These are phyloP conservation scores for Archocentrus centrarchus DNA, from an alignment of 2,113 vertebrate genomes.

Conservation along the genomic window DNA sequence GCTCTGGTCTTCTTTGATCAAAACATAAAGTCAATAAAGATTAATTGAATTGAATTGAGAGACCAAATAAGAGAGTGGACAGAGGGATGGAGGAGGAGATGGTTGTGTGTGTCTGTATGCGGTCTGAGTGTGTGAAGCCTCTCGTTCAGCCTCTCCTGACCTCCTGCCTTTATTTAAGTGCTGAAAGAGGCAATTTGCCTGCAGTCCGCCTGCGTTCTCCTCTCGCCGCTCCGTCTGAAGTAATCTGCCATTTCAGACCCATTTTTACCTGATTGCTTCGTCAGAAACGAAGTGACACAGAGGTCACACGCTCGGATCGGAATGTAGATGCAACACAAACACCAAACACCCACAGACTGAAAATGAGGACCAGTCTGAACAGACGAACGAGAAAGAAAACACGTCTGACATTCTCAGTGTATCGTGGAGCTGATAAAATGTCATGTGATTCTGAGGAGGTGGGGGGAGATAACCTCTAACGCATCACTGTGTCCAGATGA, in stretches of 20 bases:
- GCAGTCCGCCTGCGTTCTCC: slow-evolving; percentile 36
- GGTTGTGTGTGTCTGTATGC: slow-evolving; percentile 9
- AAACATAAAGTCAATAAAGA: slow-evolving; percentile 50
- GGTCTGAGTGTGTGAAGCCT: slow-evolving; percentile 37
- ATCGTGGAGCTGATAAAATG: slow-evolving; percentile 18
- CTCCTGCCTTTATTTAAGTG: slow-evolving; percentile 70
- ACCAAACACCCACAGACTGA: slow-evolving; percentile 38
- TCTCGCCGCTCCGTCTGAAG: slow-evolving; percentile 46
- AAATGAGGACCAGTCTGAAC: slow-evolving; percentile 39
- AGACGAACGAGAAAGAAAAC: slow-evolving; percentile 17
- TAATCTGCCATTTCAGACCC: slow-evolving; percentile 74
- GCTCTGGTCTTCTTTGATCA: slow-evolving; percentile 21
- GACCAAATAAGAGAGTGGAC: slow-evolving; percentile 12
- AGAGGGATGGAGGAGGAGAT: background rate
- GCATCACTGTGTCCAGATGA: background rate
- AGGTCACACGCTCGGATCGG: slow-evolving; percentile 39
- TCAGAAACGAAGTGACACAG: slow-evolving; percentile 60
- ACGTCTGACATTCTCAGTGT: slow-evolving; percentile 33
- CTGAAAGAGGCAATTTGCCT: slow-evolving; percentile 74
- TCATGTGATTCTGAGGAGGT: background rate
- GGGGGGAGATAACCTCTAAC: background rate
- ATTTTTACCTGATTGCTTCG: slow-evolving; percentile 72
- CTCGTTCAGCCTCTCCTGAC: slow-evolving; percentile 52
- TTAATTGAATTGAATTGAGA: slow-evolving; percentile 46
- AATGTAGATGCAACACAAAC: slow-evolving; percentile 60